A percentile compares a stretch with the other conserved stretches of the same genome.
phyloP scores from a whole-genome alignment of 2,888 invertebrate species.

The Lasiommata megera region DNA sequence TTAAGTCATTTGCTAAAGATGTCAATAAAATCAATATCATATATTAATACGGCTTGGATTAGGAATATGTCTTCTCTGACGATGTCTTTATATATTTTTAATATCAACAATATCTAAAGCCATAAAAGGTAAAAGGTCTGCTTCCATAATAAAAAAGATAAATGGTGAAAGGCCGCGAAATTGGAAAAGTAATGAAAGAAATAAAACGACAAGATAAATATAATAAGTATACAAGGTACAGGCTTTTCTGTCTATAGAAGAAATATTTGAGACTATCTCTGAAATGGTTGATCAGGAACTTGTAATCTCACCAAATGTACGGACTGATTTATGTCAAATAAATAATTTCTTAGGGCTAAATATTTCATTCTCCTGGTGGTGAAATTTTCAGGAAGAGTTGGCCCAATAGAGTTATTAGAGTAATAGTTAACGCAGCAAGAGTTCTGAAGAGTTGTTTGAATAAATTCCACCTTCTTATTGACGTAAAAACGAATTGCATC shows the following conservation, averaged over 20 bases:
- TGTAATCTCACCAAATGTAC: constrained; percentile 39
- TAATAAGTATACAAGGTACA: constrained; percentile 38
- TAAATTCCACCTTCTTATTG: no score
- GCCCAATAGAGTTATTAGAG: no score
- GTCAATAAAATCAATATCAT: no score
- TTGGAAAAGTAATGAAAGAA: constrained; percentile 27
- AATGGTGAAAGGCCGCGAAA: constrained; percentile 28
- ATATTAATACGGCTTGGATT: neutral
- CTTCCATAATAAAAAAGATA: constrained; percentile 22
- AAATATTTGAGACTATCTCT: constrained; percentile 40
- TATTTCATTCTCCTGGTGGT: no score
- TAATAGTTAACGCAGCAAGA: no score
- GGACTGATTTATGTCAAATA: constrained; percentile 27
- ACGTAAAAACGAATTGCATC: no score
- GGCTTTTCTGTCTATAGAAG: constrained; percentile 35
- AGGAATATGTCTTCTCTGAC: neutral
- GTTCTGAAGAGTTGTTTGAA: no score
- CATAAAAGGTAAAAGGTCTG: constrained; percentile 16
- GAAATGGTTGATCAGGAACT: constrained; percentile 42
- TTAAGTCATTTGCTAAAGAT: no score
- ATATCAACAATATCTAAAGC: constrained; percentile 4
- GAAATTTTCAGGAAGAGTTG: no score
- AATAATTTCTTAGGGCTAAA: neutral
- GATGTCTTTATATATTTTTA: constrained; percentile 2
- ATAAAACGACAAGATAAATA: constrained; percentile 32